Percentiles rank a stretch among this genome's conserved stretches.
These are phyloP conservation scores for Pycnonotus jocosus DNA, from an alignment of 2,113 vertebrate species.

Conservation along the genomic window DNA sequence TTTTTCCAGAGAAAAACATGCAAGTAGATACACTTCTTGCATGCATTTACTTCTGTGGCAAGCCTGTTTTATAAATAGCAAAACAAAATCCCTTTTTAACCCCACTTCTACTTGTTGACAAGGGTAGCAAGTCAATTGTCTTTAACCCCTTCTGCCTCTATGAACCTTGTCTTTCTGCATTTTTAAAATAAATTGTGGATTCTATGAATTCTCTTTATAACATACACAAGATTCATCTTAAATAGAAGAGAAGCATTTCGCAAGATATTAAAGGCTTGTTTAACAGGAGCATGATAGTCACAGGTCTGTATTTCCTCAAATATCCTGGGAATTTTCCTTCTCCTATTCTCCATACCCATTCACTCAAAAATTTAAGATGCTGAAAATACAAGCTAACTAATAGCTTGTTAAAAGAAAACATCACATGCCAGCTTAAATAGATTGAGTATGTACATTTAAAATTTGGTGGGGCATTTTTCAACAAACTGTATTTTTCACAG, in stretches of 20 bases:
- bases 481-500: not conserved
- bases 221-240: not conserved
- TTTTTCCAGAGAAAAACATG: not conserved
- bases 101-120: not conserved
- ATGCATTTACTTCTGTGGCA: not conserved
- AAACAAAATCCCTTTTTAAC: not conserved
- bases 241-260: not conserved
- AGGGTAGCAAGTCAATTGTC: not conserved
- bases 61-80: not conserved
- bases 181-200: not conserved
- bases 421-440: not conserved
- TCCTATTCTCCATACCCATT: not conserved
- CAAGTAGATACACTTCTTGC: not conserved
- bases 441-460: not conserved
- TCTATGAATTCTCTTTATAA: not conserved
- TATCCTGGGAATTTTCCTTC: not conserved
- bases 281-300: not conserved
- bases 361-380: not conserved
- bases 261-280: not conserved
- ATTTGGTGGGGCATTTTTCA: not conserved
- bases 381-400: not conserved
- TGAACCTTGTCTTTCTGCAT: not conserved
- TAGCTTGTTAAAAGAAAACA: not conserved
- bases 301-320: not conserved
- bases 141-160: not conserved